A percentile compares a stretch with the other conserved stretches of the same genome.
phyloP scores from a whole-genome alignment of 1,140 invertebrate genomes.

The Ostrea denselamellosa region DNA sequence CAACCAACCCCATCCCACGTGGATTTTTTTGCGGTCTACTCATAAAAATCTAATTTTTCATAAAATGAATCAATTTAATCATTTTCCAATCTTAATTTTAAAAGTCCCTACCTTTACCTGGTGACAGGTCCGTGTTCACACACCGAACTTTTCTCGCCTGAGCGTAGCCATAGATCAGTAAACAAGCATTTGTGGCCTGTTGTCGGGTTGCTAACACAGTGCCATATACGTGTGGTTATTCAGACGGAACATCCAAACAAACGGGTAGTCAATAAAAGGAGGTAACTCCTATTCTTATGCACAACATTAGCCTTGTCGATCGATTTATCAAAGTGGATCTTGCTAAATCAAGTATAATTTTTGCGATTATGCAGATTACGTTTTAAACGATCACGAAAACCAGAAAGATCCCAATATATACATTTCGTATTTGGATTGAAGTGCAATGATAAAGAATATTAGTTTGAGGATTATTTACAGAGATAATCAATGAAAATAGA shows the following conservation, averaged over 20 bases:
- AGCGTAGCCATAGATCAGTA: slow-evolving; percentile 26
- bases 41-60: not conserved
- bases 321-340: too few relatives aligned
- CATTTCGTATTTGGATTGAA: too few relatives aligned
- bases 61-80: not conserved
- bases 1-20: too few relatives aligned
- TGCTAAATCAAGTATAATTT: too few relatives aligned
- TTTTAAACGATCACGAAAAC: too few relatives aligned
- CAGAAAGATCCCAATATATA: too few relatives aligned
- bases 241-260: slow-evolving; percentile 10
- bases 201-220: slow-evolving; percentile 24
- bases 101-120: not conserved
- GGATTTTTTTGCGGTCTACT: too few relatives aligned
- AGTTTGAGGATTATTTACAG: too few relatives aligned
- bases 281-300: not conserved
- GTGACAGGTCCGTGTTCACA: not conserved
- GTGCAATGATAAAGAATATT: too few relatives aligned
- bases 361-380: too few relatives aligned
- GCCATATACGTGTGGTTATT: not conserved
- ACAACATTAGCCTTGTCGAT: too few relatives aligned
- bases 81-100: not conserved
- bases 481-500: too few relatives aligned
- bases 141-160: not conserved
- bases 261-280: slow-evolving; percentile 29
- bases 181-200: not conserved